Conservation (phyloP, 2,888 invertebrate species). For the Fissipunctia ypsillon region DNA sequence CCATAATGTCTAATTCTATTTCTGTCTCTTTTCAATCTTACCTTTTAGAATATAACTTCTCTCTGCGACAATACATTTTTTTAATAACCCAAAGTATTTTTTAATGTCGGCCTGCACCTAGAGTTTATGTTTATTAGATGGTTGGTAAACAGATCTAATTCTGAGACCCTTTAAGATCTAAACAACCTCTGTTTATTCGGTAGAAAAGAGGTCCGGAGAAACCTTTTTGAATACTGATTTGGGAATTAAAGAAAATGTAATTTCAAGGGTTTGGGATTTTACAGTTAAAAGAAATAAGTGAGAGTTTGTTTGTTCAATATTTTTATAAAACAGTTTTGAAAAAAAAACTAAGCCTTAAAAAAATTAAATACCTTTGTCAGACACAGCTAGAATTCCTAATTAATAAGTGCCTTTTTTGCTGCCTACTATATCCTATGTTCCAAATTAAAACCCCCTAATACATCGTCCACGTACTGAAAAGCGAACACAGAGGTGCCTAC, state of each 20-base stretch:
- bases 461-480: background rate
- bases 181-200: conserved; percentile 35
- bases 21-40: background rate
- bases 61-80: background rate
- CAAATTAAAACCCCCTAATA: background rate
- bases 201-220: conserved; percentile 4
- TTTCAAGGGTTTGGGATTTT: conserved; percentile 17
- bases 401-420: too few species aligned
- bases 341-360: background rate
- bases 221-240: conserved; percentile 42
- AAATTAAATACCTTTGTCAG: background rate
- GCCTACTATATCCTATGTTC: background rate
- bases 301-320: background rate
- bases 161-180: conserved; percentile 11
- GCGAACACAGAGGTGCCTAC: conserved; percentile 17
- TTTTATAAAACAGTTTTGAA: background rate
- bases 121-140: conserved; percentile 23
- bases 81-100: background rate
- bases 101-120: background rate
- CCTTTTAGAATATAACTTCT: background rate
- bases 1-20: background rate
- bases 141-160: conserved; percentile 36
- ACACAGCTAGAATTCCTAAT: background rate
- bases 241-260: conserved; percentile 22
- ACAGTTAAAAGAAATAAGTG: background rate